Evolutionary conservation across 2,888 invertebrate genomes (phyloP).

Genomic region (Hoplodrina ambigua): DNA sequence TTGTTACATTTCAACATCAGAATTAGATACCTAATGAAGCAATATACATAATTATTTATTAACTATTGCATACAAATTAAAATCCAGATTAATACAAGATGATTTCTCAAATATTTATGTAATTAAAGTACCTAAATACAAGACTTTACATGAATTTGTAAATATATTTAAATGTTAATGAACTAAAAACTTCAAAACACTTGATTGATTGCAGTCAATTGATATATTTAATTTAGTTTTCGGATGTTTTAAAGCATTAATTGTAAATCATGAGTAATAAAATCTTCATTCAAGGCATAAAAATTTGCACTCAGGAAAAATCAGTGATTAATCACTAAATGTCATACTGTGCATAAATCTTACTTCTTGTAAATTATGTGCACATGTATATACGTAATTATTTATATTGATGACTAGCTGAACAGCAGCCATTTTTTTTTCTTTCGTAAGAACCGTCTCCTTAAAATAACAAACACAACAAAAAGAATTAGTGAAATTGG

Average conservation of each 20-base stretch:
- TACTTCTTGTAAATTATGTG: neutral
- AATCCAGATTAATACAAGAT: slow-evolving; percentile 13
- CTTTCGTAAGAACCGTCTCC: no score
- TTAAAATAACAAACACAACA: no score
- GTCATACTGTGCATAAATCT: neutral
- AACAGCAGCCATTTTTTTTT: no score
- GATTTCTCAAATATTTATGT: slow-evolving; percentile 4
- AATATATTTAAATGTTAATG: slow-evolving; percentile 32
- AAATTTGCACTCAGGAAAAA: neutral
- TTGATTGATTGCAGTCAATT: slow-evolving; percentile 23
- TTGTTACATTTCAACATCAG: neutral
- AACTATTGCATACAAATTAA: slow-evolving; percentile 8
- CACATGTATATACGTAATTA: no score
- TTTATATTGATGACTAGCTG: no score
- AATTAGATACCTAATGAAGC: neutral
- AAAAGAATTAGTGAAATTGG: no score
- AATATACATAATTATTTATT: slow-evolving; percentile 18
- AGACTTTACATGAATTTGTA: slow-evolving; percentile 5
- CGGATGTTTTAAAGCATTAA: slow-evolving; percentile 21
- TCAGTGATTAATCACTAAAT: neutral
- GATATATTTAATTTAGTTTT: slow-evolving; percentile 7
- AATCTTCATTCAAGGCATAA: neutral
- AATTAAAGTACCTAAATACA: slow-evolving; percentile 12
- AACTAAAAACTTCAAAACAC: neutral
- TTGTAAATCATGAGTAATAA: slow-evolving; percentile 1